These are phyloP conservation scores for Oophaga pumilio DNA, from an alignment of 2,113 vertebrate species.

Conservation along the genomic window DNA sequence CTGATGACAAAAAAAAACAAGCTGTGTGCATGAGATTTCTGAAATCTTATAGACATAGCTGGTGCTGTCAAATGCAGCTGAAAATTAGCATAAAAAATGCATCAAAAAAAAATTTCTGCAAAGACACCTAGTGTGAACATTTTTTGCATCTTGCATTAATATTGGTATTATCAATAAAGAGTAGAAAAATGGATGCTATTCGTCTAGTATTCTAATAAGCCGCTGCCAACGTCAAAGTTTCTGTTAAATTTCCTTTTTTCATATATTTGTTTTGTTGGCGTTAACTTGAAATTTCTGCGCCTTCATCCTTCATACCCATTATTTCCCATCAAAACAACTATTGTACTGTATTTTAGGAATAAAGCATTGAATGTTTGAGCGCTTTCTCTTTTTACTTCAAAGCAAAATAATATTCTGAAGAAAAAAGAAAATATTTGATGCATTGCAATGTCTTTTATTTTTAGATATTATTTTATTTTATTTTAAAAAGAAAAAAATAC, in stretches of 20 bases:
- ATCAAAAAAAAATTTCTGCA: no score
- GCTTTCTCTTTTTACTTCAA: not conserved
- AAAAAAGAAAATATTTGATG: not conserved
- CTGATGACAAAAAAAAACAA: no score
- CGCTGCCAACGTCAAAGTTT: not conserved
- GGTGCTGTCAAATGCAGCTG: no score
- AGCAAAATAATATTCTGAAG: not conserved
- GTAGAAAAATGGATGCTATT: not conserved
- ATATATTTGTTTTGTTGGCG: not conserved
- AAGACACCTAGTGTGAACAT: no score
- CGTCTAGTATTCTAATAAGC: not conserved
- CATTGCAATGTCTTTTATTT: not conserved
- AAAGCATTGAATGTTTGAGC: not conserved
- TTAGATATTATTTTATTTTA: not conserved
- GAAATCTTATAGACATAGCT: no score
- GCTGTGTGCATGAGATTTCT: no score
- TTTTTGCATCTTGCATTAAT: not conserved
- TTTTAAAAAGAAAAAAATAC: no score
- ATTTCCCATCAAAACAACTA: not conserved
- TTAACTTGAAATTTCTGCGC: not conserved
- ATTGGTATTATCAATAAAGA: not conserved
- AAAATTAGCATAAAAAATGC: no score
- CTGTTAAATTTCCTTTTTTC: not conserved
- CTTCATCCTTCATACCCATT: not conserved
- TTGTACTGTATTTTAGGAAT: not conserved